Conservation (phyloP, 2,113 vertebrate species). For the Paramormyrops kingsleyae region DNA sequence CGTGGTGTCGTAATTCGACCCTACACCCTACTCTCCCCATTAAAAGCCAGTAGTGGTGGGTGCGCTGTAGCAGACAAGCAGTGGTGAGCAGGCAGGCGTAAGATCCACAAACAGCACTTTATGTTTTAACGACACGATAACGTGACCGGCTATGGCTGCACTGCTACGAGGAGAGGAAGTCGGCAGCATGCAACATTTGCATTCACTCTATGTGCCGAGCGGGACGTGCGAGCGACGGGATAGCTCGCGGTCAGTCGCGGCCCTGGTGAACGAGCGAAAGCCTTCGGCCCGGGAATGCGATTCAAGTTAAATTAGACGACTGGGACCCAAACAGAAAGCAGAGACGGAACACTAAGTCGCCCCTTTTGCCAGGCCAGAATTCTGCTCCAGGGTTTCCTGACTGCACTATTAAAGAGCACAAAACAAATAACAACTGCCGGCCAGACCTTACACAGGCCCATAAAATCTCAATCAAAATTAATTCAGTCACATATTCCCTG, state of each 20-base stretch:
- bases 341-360: neutral
- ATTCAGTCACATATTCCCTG: slow-evolving; percentile 23
- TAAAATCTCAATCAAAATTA: slow-evolving; percentile 41
- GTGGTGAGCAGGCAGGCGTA: neutral
- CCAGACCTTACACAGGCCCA: slow-evolving; percentile 26
- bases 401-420: slow-evolving; percentile 40
- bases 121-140: neutral
- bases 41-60: neutral
- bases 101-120: neutral
- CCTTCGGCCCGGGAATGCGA: neutral
- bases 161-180: neutral
- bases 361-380: slow-evolving; percentile 40
- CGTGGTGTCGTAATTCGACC: slow-evolving; percentile 28
- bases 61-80: neutral
- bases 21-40: neutral
- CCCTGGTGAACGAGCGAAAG: neutral
- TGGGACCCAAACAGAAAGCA: slow-evolving; percentile 7
- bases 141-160: neutral
- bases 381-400: slow-evolving; percentile 31
- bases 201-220: neutral
- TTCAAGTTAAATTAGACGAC: slow-evolving; percentile 11
- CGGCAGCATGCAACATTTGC: neutral
- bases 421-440: slow-evolving; percentile 45
- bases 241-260: neutral
- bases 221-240: neutral